Percentiles rank a stretch among this genome's conserved stretches.
Conservation (phyloP, 2,888 invertebrate species). For the Microctonus hyperodae region DNA sequence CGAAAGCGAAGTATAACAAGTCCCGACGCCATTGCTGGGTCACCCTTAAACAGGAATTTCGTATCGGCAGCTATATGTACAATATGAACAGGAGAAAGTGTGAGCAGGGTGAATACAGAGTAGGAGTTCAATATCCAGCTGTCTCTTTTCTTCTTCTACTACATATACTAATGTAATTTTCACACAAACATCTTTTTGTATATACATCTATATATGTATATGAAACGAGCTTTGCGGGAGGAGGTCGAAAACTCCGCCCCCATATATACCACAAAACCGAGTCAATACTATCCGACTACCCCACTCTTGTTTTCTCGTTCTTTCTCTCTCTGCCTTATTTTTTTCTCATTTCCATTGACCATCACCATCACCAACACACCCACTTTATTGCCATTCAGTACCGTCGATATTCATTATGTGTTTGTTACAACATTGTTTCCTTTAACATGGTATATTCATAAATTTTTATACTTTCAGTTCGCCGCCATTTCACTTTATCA, state of each 20-base stretch:
- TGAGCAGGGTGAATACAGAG: constrained; percentile 21
- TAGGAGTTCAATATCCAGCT: constrained; percentile 21
- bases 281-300: constrained; percentile 57
- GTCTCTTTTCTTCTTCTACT: constrained; percentile 22
- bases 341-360: constrained; percentile 30
- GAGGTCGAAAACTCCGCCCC: constrained; percentile 61
- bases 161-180: neutral
- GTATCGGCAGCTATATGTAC: constrained; percentile 38
- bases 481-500: neutral
- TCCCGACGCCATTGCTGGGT: constrained; percentile 62
- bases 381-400: constrained; percentile 22
- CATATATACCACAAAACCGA: constrained; percentile 54
- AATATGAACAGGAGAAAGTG: constrained; percentile 12
- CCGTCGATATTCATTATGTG: constrained; percentile 34
- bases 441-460: neutral
- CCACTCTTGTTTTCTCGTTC: constrained; percentile 34
- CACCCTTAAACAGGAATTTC: constrained; percentile 58
- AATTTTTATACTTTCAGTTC: neutral
- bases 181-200: neutral
- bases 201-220: neutral
- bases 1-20: constrained; percentile 63
- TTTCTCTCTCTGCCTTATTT: too few relatives aligned
- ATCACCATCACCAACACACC: constrained; percentile 30
- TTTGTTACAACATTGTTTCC: constrained; percentile 10
- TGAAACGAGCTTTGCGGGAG: constrained; percentile 30